A percentile compares a stretch with the other conserved stretches of the same genome.
These are phyloP conservation scores for Notechis scutatus DNA, from an alignment of 2,113 vertebrate genomes.

Conservation along the genomic window DNA sequence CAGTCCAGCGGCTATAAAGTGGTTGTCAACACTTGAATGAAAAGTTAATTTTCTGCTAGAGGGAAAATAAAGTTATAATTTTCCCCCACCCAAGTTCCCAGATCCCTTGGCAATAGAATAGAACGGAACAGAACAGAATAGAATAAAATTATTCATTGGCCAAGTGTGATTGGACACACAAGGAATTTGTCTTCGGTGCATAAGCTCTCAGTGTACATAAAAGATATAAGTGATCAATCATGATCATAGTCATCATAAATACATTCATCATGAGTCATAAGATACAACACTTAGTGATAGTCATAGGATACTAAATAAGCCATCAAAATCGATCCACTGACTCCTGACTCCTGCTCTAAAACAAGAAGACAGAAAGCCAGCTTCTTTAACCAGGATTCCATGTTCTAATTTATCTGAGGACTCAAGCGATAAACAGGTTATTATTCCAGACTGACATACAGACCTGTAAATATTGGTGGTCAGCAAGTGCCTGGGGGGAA, in stretches of 20 bases:
- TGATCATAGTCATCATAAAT: too few species aligned
- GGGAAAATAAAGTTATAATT: background rate
- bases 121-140: too few species aligned
- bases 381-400: constrained; percentile 27
- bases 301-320: too few species aligned
- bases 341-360: background rate
- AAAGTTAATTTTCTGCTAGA: background rate
- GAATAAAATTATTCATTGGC: too few species aligned
- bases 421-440: constrained; percentile 60
- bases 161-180: too few species aligned
- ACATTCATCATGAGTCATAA: too few species aligned
- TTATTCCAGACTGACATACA: constrained; percentile 37
- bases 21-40: background rate
- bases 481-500: background rate
- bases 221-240: too few species aligned
- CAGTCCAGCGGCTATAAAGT: background rate
- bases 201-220: too few species aligned
- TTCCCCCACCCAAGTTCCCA: background rate
- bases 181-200: too few species aligned
- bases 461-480: constrained; percentile 50
- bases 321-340: background rate
- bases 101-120: background rate
- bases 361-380: background rate
- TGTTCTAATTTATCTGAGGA: constrained; percentile 34
- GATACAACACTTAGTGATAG: too few species aligned